Conservation (phyloP, 2,113 vertebrate species). For the Rhabdornis inornatus region DNA sequence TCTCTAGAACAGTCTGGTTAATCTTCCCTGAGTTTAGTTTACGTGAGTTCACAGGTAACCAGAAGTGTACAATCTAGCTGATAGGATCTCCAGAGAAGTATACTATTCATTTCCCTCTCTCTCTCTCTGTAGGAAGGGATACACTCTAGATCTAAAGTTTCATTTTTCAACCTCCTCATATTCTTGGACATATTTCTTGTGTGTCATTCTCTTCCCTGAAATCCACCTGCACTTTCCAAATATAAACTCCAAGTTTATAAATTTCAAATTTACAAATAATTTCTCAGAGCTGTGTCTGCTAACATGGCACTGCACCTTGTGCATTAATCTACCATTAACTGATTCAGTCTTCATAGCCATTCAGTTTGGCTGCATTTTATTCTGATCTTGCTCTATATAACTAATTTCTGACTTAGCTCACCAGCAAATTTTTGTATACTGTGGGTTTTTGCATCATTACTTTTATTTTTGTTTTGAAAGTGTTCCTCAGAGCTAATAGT, state of each 20-base stretch:
- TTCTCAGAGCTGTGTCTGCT: not conserved
- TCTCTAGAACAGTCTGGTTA: not conserved
- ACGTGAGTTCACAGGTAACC: not conserved
- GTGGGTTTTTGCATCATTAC: accelerated
- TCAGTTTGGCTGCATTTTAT: not conserved
- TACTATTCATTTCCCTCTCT: not conserved
- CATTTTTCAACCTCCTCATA: not conserved
- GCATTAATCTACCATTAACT: not conserved
- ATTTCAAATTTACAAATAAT: not conserved
- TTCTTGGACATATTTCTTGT: not conserved
- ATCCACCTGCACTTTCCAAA: not conserved
- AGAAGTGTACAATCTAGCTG: not conserved
- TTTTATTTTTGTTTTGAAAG: not conserved
- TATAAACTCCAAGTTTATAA: not conserved
- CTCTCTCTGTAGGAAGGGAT: not conserved
- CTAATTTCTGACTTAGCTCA: not conserved
- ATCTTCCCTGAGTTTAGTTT: not conserved
- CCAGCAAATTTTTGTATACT: not conserved
- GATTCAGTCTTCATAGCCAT: not conserved
- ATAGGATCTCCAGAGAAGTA: not conserved
- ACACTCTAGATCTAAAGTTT: not conserved
- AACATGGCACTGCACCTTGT: not conserved
- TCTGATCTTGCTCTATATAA: not conserved
- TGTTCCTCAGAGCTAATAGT: not conserved
- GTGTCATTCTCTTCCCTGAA: not conserved